Evolutionary conservation across 2,888 invertebrate species (phyloP), one percentile per base, ranked within the genome.

Genomic region (Phaedon cochleariae): DNA sequence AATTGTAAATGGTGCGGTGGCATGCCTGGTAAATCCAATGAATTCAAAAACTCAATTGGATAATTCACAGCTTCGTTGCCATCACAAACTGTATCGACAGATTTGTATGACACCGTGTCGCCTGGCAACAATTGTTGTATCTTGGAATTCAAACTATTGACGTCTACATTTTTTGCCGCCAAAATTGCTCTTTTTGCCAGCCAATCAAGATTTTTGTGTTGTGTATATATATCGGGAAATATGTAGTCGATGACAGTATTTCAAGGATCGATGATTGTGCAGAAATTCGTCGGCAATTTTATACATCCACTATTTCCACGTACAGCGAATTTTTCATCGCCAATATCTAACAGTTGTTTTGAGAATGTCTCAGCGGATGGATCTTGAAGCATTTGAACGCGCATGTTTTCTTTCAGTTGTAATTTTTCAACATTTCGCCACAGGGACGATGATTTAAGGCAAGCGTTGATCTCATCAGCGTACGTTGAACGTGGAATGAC

Each of bases 301-400:
- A 29, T 7, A 7, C 7, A 29, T 29, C 29, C 29, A 29, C 5
- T n/a, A n/a, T n/a, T 29, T 29, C 7, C 29, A 29, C 7, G 5
- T 29, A 29, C 7, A 48, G 48, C 48, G n/a, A 15, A 10, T 49
- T 49, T 54, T 54, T 68, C 72, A 73, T 77, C 73, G 15, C 76
- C 77, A 66, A 78, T 74, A 54, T 69, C 71, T 1, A 77, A 54
- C 55, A 79, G 65, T 68, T 76, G 73, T 62, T 77, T 67, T 12
- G 75, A 69, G 64, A 79, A 76, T 37, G 37, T 59, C 65, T 74
- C 71, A 15, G 70, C 72, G 21, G 73, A 70, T 76, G 45, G 63
- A 64, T 77, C 73, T 22, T 75, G 66, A 34, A 69, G 73, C 60
- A 77, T 59, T 65, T 64, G n/a, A 7, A 77, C 76, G 58, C 74